Evolutionary conservation across 1,140 invertebrate genomes (phyloP).

Genomic region (Rhyzopertha dominica): DNA sequence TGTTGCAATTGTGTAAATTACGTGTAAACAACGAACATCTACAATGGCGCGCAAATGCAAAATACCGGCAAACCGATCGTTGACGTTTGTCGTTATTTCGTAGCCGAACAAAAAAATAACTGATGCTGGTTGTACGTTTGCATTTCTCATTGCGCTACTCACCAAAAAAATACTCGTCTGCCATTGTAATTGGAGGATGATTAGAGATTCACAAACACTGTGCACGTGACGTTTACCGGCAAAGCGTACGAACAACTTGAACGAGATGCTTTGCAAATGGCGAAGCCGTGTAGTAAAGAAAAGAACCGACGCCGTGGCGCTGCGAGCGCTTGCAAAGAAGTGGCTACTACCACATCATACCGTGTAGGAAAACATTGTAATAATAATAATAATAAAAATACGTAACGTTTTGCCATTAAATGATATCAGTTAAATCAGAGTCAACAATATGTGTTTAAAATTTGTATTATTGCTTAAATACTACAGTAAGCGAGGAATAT

Average conservation of each 20-base stretch:
- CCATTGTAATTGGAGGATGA: conserved; percentile 39
- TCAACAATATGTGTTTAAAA: too few relatives aligned
- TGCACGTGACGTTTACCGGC: conserved; percentile 37
- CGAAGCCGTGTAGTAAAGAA: conserved; percentile 13
- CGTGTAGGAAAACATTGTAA: too few relatives aligned
- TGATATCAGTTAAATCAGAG: too few relatives aligned
- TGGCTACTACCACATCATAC: too few relatives aligned
- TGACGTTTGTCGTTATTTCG: conserved; percentile 5
- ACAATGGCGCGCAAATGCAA: conserved; percentile 46
- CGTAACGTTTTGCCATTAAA: too few relatives aligned
- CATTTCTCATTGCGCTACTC: conserved; percentile 21
- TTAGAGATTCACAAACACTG: conserved; percentile 31
- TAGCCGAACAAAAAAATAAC: conserved; percentile 17
- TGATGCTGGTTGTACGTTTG: conserved; percentile 4
- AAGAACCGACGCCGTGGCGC: conserved; percentile 5
- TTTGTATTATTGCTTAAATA: too few relatives aligned
- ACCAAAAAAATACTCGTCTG: conserved; percentile 46
- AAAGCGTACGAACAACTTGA: conserved; percentile 19
- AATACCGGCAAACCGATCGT: conserved; percentile 25
- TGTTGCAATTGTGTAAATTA: not conserved
- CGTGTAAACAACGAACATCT: conserved; percentile 20
- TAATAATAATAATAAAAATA: too few relatives aligned
- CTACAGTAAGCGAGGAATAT: too few relatives aligned
- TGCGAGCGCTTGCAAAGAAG: conserved; percentile 1
- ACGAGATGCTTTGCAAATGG: conserved; percentile 26